Percentiles rank a stretch among this genome's conserved stretches.
phyloP scores from a whole-genome alignment of 1,140 invertebrate genomes.

The Diachasmimorpha longicaudata region DNA sequence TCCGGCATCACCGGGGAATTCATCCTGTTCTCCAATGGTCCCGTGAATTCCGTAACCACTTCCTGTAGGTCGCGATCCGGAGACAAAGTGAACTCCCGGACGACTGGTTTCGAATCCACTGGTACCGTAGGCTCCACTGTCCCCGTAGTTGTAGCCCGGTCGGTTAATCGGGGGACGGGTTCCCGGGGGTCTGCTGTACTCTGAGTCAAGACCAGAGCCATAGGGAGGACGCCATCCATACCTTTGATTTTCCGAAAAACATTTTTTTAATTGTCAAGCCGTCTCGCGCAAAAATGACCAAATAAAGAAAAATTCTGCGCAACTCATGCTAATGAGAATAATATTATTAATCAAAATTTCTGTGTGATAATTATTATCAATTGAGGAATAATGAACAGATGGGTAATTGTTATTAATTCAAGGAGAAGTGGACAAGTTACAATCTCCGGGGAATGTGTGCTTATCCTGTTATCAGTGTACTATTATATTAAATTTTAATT shows the following conservation, averaged over 20 bases:
- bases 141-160: conserved; percentile 44
- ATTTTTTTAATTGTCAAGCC: background rate
- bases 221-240: conserved; percentile 41
- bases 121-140: conserved; percentile 33
- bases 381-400: no score
- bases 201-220: background rate
- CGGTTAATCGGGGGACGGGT: conserved; percentile 39
- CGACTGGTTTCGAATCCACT: conserved; percentile 34
- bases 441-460: background rate
- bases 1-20: conserved; percentile 39
- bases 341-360: no score
- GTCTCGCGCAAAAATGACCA: no score
- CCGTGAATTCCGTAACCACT: conserved; percentile 43
- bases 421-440: no score
- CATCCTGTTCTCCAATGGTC: conserved; percentile 40
- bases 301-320: background rate
- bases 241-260: conserved; percentile 35
- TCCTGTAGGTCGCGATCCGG: conserved; percentile 36
- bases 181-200: conserved; percentile 18
- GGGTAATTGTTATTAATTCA: no score
- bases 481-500: background rate
- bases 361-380: no score
- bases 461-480: background rate
- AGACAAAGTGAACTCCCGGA: conserved; percentile 27
- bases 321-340: no score